These are phyloP conservation scores for Tetranychus piercei DNA, from an alignment of 2,888 invertebrate genomes.

Conservation along the genomic window DNA sequence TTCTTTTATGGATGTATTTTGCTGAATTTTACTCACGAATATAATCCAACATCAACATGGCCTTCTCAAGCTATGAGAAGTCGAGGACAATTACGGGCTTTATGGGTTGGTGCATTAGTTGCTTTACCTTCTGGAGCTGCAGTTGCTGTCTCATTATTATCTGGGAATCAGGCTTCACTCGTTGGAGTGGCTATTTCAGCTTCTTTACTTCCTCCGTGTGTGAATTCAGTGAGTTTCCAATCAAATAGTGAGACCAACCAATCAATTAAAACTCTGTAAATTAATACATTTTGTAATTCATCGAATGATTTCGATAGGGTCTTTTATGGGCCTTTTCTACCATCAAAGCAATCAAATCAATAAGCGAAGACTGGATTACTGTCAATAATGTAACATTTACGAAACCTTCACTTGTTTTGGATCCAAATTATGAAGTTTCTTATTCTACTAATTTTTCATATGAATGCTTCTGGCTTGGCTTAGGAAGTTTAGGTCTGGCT, in stretches of 20 bases:
- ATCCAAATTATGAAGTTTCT: constrained; percentile 36
- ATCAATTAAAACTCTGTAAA: too few relatives aligned
- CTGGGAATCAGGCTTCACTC: constrained; percentile 55
- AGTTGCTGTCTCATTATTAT: constrained; percentile 55
- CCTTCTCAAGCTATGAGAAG: constrained; percentile 48
- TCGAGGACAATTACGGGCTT: constrained; percentile 46
- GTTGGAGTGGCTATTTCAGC: constrained; percentile 67
- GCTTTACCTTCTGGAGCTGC: constrained; percentile 59
- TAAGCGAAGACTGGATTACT: constrained; percentile 19
- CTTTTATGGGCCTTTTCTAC: constrained; percentile 25
- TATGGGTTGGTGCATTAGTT: constrained; percentile 52
- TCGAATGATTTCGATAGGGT: constrained; percentile 19
- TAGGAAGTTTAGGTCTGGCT: constrained; percentile 57
- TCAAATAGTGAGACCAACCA: background rate
- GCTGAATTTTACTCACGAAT: constrained; percentile 37
- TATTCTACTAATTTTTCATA: constrained; percentile 55
- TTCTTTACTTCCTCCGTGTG: constrained; percentile 57
- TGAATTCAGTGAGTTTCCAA: constrained; percentile 45
- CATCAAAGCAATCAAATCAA: constrained; percentile 17
- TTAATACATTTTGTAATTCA: too few relatives aligned
- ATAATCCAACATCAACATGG: constrained; percentile 41
- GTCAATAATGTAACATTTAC: background rate
- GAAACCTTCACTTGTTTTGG: constrained; percentile 22
- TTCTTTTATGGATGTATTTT: constrained; percentile 48
- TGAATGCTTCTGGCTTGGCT: constrained; percentile 57